Conservation (phyloP, 2,888 invertebrate species). For the Tipula lateralis region DNA sequence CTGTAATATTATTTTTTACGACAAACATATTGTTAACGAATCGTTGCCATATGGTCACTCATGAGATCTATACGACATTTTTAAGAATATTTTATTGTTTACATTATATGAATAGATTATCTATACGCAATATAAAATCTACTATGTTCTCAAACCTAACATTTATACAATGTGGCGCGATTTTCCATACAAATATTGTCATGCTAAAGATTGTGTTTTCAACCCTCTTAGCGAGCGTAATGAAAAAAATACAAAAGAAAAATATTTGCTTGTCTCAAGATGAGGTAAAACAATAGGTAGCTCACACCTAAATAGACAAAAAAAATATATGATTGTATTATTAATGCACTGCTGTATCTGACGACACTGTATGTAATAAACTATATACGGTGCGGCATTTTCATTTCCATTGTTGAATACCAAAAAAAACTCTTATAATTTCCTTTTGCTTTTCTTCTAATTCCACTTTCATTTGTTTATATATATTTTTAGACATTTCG, state of each 20-base stretch:
- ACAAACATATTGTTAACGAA: neutral
- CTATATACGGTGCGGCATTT: neutral
- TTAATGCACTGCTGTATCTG: neutral
- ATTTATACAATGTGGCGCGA: too few relatives aligned
- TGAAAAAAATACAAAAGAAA: neutral
- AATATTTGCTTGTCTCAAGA: neutral
- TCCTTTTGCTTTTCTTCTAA: conserved; percentile 5
- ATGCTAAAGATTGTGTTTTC: neutral
- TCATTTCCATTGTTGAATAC: neutral
- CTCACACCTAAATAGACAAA: neutral
- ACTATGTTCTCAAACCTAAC: neutral
- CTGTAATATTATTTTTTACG: neutral
- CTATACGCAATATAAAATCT: neutral
- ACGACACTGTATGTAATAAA: neutral
- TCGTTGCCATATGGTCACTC: neutral
- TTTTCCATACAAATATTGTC: neutral
- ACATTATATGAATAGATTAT: neutral
- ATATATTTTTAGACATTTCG: neutral
- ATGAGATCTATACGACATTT: neutral
- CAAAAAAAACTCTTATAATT: neutral
- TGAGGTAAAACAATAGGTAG: neutral
- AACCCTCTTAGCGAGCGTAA: neutral
- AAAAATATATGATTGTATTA: neutral
- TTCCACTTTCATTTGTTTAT: neutral
- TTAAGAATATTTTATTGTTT: neutral